Evolutionary conservation across 2,888 invertebrate genomes (phyloP).

Genomic region (Dasysyrphus tricinctus): DNA sequence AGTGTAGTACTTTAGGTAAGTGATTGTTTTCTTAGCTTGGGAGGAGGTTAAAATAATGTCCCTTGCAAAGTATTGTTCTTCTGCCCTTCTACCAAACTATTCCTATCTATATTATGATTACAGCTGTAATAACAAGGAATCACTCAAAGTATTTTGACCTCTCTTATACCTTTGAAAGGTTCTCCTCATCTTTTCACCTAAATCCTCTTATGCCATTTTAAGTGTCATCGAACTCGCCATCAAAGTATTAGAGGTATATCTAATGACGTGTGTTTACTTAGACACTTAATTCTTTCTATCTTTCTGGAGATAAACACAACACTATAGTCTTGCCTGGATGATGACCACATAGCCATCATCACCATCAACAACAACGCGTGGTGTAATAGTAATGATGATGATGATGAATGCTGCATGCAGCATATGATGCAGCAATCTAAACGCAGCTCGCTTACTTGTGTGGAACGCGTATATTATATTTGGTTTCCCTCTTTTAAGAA

Average conservation of each 20-base stretch:
- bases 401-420: constrained; percentile 49
- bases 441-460: constrained; percentile 12
- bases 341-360: neutral
- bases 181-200: neutral
- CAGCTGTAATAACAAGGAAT: constrained; percentile 1
- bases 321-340: neutral
- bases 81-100: neutral
- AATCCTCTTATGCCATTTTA: constrained; percentile 24
- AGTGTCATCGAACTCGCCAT: constrained; percentile 51
- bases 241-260: neutral
- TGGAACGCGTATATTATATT: constrained; percentile 47
- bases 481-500: constrained; percentile 34
- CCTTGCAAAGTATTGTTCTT: neutral
- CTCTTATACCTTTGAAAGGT: constrained; percentile 3
- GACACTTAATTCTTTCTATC: constrained; percentile 15
- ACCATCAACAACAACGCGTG: constrained; percentile 5
- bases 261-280: constrained; percentile 38
- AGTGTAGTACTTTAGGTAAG: neutral
- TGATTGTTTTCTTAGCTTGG: neutral
- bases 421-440: constrained; percentile 9
- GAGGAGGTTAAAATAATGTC: neutral
- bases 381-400: constrained; percentile 41
- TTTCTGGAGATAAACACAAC: neutral
- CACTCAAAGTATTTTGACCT: constrained; percentile 10
- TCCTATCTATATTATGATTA: neutral